Evolutionary conservation across 2,113 vertebrate genomes (phyloP).

Genomic region (Rhinolophus ferrumequinum): DNA sequence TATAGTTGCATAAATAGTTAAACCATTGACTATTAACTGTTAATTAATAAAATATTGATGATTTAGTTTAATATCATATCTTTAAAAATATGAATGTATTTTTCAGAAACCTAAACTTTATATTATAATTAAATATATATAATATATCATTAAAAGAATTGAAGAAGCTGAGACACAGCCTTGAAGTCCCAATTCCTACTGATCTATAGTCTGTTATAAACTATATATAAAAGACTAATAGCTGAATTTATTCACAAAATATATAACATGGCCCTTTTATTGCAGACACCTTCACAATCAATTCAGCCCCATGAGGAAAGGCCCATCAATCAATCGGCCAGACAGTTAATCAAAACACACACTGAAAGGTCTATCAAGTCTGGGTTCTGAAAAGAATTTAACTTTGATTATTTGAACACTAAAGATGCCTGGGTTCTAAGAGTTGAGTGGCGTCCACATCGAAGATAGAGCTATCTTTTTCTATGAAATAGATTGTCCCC

Average conservation of each 20-base stretch:
- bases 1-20: not conserved
- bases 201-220: not conserved
- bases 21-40: not conserved
- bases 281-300: constrained; percentile 53
- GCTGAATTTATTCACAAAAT: constrained; percentile 48
- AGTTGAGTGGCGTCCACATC: constrained; percentile 35
- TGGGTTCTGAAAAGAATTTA: constrained; percentile 50
- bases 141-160: constrained; percentile 9
- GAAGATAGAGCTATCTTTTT: constrained; percentile 34
- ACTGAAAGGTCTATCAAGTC: constrained; percentile 58
- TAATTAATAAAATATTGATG: not conserved
- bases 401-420: constrained; percentile 62
- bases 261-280: not conserved
- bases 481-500: constrained; percentile 23
- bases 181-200: not conserved
- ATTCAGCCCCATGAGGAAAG: constrained; percentile 43
- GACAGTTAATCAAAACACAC: constrained; percentile 72
- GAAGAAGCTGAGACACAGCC: not conserved
- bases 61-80: not conserved
- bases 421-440: constrained; percentile 42
- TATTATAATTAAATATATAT: not conserved
- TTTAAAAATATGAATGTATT: not conserved
- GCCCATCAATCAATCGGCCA: constrained; percentile 60
- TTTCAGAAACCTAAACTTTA: not conserved
- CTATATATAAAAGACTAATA: not conserved